Evolutionary conservation across 2,888 invertebrate species (phyloP).

Genomic region (Trachelus iudaicus): DNA sequence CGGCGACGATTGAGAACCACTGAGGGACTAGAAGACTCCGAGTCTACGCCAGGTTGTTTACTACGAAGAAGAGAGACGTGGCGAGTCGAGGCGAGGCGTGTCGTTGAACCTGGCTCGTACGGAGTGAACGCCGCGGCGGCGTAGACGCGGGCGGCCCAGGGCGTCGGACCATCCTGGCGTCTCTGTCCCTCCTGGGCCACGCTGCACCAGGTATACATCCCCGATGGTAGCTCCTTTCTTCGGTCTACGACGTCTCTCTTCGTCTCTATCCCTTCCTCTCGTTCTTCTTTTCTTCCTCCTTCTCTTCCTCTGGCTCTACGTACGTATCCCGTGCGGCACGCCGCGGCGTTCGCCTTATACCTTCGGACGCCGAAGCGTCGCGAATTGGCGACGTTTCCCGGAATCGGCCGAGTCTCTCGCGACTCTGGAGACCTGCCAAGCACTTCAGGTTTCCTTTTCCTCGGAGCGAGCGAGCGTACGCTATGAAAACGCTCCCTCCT

Average conservation of each 20-base stretch:
- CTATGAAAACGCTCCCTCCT: neutral
- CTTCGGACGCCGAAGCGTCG: slow-evolving; percentile 34
- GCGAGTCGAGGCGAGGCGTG: slow-evolving; percentile 54
- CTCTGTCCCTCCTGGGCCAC: slow-evolving; percentile 26
- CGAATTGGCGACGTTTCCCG: slow-evolving; percentile 22
- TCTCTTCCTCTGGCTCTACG: neutral
- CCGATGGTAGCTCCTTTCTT: slow-evolving; percentile 22
- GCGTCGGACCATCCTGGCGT: slow-evolving; percentile 44
- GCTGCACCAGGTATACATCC: slow-evolving; percentile 25
- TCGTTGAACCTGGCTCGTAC: slow-evolving; percentile 58
- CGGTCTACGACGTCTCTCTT: slow-evolving; percentile 18
- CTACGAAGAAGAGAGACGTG: slow-evolving; percentile 44
- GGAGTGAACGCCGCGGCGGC: slow-evolving; percentile 3
- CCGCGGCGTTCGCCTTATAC: slow-evolving; percentile 12
- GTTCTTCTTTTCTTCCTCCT: slow-evolving; percentile 23
- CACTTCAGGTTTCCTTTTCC: slow-evolving; percentile 36
- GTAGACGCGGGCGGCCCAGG: slow-evolving; percentile 28
- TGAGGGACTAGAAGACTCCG: slow-evolving; percentile 47
- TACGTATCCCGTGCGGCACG: neutral
- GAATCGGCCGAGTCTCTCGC: slow-evolving; percentile 23
- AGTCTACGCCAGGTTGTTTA: slow-evolving; percentile 61
- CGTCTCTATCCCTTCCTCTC: slow-evolving; percentile 35
- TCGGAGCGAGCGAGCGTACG: neutral
- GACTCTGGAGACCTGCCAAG: slow-evolving; percentile 39
- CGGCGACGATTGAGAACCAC: slow-evolving; percentile 41